A percentile compares a stretch with the other conserved stretches of the same genome.
These are phyloP conservation scores for Colinus virginianus DNA, from an alignment of 2,113 vertebrate species.

Conservation along the genomic window DNA sequence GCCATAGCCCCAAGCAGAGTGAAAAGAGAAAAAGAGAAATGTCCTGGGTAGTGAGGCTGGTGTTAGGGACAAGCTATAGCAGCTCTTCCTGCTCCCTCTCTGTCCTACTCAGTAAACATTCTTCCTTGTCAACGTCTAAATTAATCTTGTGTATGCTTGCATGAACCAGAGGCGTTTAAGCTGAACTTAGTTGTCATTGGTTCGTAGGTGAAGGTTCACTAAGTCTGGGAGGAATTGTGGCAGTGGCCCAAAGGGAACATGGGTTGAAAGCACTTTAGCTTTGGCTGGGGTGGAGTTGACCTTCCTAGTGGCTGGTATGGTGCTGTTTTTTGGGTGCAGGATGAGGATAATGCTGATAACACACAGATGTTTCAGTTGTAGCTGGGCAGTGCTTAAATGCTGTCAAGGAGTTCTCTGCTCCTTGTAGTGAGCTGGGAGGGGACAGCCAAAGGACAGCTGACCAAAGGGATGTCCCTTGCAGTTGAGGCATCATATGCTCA, in stretches of 20 bases:
- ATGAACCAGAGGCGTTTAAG: neutral
- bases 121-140: neutral
- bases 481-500: neutral
- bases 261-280: neutral
- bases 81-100: neutral
- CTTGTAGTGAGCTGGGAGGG: neutral
- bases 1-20: neutral
- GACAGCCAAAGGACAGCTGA: neutral
- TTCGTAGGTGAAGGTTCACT: rapidly evolving
- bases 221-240: neutral
- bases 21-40: neutral
- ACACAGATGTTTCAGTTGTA: neutral
- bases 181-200: rapidly evolving
- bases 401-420: neutral
- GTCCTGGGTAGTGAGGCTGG: rapidly evolving
- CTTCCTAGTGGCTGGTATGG: neutral
- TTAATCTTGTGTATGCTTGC: neutral
- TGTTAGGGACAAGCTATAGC: neutral
- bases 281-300: neutral
- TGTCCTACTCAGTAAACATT: rapidly evolving
- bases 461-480: neutral
- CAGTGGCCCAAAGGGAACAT: neutral
- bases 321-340: neutral
- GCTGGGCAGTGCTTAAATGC: neutral
- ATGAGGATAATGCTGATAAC: neutral